Evolutionary conservation across 2,797 vertebrate species (phyloP).

Genomic region (Esox lucius): DNA sequence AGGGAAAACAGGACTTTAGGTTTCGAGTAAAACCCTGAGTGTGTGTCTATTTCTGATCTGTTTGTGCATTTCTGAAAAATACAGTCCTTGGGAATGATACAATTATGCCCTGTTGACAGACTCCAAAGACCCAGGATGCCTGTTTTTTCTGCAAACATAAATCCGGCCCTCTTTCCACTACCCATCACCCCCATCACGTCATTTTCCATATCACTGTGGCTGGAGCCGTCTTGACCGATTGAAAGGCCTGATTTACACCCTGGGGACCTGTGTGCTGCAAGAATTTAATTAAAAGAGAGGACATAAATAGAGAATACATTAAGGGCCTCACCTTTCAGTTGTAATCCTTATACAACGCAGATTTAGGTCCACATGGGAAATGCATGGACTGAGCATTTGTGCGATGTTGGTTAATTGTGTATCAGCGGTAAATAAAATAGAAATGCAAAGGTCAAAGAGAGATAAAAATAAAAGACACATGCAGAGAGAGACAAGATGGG

Average conservation of each 20-base stretch:
- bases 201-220: conserved; percentile 50
- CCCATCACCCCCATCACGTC: conserved; percentile 43
- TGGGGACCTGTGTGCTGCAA: conserved; percentile 37
- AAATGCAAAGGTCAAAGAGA: neutral
- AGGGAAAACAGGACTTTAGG: too few relatives aligned
- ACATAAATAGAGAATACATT: conserved; percentile 67
- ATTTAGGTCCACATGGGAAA: conserved; percentile 41
- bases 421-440: neutral
- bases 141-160: conserved; percentile 63
- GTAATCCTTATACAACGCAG: conserved; percentile 21
- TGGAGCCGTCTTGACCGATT: conserved; percentile 64
- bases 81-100: conserved; percentile 62
- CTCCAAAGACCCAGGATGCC: conserved; percentile 61
- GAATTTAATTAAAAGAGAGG: conserved; percentile 71
- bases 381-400: conserved; percentile 8
- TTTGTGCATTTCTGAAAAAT: conserved; percentile 39
- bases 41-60: neutral
- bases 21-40: neutral
- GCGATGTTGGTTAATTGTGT: neutral
- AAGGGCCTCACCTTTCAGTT: conserved; percentile 35
- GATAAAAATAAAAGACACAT: neutral
- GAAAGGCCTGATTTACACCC: conserved; percentile 66
- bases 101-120: conserved; percentile 48
- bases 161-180: conserved; percentile 55
- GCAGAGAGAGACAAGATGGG: neutral